Percentiles rank a stretch among this genome's conserved stretches.
Conservation (phyloP, 2,113 vertebrate genomes). For the Sturnira hondurensis region DNA sequence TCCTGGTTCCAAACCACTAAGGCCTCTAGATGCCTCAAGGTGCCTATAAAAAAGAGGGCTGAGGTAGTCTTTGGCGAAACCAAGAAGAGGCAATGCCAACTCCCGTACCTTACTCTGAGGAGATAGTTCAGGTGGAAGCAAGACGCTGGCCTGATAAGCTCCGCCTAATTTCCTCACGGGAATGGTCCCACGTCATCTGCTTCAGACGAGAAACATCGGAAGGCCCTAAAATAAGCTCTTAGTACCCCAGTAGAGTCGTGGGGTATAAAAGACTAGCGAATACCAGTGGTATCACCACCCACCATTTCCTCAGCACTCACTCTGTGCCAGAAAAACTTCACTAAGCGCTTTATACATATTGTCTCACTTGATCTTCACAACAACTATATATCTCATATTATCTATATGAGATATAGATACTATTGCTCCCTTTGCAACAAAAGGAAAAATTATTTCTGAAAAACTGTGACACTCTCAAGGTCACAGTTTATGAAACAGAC, state of each 20-base stretch:
- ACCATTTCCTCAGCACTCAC: background rate
- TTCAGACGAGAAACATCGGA: background rate
- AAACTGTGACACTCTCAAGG: conserved; percentile 23
- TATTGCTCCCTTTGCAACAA: background rate
- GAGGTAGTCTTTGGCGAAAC: background rate
- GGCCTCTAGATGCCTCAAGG: background rate
- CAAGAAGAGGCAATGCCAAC: background rate
- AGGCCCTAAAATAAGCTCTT: background rate
- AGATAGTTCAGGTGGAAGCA: background rate
- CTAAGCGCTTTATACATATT: background rate
- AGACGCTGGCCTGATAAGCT: background rate
- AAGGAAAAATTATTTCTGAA: conserved; percentile 30
- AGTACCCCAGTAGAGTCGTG: background rate
- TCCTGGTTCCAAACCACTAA: background rate
- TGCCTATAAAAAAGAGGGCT: background rate
- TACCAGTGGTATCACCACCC: background rate
- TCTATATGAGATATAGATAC: background rate
- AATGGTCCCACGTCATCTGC: background rate
- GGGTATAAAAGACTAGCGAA: background rate
- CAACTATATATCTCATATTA: background rate
- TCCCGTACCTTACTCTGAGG: background rate
- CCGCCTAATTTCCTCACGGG: background rate
- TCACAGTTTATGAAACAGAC: background rate
- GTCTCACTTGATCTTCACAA: background rate
- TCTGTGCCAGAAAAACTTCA: background rate